Conservation (phyloP, 2,888 invertebrate genomes). For the Latheticus oryzae region DNA sequence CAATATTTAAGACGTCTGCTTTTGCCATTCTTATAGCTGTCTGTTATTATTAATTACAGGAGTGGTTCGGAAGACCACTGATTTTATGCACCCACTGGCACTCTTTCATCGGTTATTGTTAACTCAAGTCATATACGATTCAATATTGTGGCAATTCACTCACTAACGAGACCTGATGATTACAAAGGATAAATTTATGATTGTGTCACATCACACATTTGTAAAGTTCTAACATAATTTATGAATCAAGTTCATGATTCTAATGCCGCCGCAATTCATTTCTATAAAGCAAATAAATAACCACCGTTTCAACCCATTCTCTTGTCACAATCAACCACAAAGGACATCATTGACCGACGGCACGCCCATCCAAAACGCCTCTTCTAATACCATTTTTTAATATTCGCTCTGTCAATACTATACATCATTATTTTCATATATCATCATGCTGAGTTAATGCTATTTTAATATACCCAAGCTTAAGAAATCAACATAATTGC, state of each 20-base stretch:
- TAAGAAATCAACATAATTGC: conserved; percentile 16
- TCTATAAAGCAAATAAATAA: conserved; percentile 53
- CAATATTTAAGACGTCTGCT: conserved; percentile 40
- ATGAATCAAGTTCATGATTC: conserved; percentile 50
- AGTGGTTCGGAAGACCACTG: conserved; percentile 41
- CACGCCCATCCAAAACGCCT: conserved; percentile 38
- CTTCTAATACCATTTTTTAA: conserved; percentile 28
- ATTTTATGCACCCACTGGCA: conserved; percentile 37
- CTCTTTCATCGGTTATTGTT: conserved; percentile 36
- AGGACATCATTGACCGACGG: conserved; percentile 32
- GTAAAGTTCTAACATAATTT: conserved; percentile 55
- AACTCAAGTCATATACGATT: conserved; percentile 23
- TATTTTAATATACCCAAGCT: conserved; percentile 5
- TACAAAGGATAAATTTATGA: conserved; percentile 55
- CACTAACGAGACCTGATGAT: conserved; percentile 48
- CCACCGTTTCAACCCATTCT: conserved; percentile 50
- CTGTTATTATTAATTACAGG: conserved; percentile 44
- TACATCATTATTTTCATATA: conserved; percentile 12
- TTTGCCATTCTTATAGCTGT: conserved; percentile 42
- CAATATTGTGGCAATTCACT: conserved; percentile 47
- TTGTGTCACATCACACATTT: conserved; percentile 54
- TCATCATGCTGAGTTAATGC: conserved; percentile 16
- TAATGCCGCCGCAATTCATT: conserved; percentile 55
- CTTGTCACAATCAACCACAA: conserved; percentile 42
- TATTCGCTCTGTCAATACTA: conserved; percentile 1